Evolutionary conservation across 2,113 vertebrate genomes (phyloP).

Genomic region (Nothobranchius kuhntae): DNA sequence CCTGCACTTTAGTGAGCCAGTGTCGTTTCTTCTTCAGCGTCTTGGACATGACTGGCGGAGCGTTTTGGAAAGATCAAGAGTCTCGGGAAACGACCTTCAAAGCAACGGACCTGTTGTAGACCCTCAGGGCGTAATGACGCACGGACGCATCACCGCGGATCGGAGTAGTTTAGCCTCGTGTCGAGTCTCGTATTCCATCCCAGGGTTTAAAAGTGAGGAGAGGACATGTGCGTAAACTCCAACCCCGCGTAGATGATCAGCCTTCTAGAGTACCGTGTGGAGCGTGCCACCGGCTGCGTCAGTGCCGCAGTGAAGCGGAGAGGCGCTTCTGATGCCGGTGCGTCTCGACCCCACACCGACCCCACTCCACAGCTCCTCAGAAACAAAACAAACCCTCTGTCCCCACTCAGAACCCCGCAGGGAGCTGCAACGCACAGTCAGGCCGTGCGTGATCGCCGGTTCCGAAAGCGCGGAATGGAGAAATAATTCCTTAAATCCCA

Average conservation of each 20-base stretch:
- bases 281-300: constrained; percentile 62
- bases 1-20: constrained; percentile 93
- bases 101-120: constrained; percentile 9
- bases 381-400: constrained; percentile 2
- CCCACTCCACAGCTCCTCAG: constrained; percentile 10
- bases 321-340: constrained; percentile 10
- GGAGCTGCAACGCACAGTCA: background rate
- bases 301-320: constrained; percentile 62
- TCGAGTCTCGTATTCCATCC: constrained; percentile 46
- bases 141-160: constrained; percentile 40
- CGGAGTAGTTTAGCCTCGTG: constrained; percentile 35
- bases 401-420: background rate
- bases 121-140: constrained; percentile 55
- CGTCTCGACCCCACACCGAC: too few relatives aligned
- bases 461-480: background rate
- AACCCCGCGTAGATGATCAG: background rate
- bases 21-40: constrained; percentile 95
- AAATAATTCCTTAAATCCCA: constrained; percentile 3
- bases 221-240: too few relatives aligned
- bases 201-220: background rate
- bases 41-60: constrained; percentile 86
- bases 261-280: constrained; percentile 26
- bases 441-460: constrained; percentile 1
- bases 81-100: constrained; percentile 27
- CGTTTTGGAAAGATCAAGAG: background rate